These are phyloP conservation scores for Naja naja DNA, from an alignment of 2,113 vertebrate genomes.

Conservation along the genomic window DNA sequence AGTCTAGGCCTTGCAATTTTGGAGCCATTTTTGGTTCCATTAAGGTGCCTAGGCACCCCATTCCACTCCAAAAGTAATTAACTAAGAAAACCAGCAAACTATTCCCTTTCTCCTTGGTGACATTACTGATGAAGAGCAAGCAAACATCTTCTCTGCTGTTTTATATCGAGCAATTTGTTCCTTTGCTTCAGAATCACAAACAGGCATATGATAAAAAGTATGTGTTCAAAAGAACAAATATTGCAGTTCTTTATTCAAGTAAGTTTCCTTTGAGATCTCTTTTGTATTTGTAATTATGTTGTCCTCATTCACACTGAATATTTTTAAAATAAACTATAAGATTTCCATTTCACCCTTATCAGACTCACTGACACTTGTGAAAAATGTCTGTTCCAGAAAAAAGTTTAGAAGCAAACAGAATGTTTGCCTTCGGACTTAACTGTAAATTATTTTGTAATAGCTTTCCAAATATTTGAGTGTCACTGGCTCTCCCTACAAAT, in stretches of 20 bases:
- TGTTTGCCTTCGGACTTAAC: background rate
- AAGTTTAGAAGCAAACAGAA: background rate
- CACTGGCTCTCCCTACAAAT: background rate
- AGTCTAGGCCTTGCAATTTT: background rate
- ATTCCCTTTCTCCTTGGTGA: background rate
- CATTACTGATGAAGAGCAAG: background rate
- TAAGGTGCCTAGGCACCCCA: background rate
- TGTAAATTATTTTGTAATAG: background rate
- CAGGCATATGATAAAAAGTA: background rate
- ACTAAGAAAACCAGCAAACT: background rate
- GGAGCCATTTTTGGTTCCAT: background rate
- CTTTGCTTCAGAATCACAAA: background rate
- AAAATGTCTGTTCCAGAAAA: background rate
- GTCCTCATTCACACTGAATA: constrained; percentile 15
- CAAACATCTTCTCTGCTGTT: background rate
- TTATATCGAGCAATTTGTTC: background rate
- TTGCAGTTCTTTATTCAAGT: background rate
- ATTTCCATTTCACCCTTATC: background rate
- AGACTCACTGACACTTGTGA: background rate
- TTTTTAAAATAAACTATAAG: background rate
- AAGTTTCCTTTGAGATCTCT: constrained; percentile 5
- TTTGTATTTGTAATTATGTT: background rate
- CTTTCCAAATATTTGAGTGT: background rate
- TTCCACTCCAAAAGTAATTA: background rate
- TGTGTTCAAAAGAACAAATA: background rate